A percentile compares a stretch with the other conserved stretches of the same genome.
phyloP scores from a whole-genome alignment of 1,140 invertebrate species.

The Lepidurus arcticus region DNA sequence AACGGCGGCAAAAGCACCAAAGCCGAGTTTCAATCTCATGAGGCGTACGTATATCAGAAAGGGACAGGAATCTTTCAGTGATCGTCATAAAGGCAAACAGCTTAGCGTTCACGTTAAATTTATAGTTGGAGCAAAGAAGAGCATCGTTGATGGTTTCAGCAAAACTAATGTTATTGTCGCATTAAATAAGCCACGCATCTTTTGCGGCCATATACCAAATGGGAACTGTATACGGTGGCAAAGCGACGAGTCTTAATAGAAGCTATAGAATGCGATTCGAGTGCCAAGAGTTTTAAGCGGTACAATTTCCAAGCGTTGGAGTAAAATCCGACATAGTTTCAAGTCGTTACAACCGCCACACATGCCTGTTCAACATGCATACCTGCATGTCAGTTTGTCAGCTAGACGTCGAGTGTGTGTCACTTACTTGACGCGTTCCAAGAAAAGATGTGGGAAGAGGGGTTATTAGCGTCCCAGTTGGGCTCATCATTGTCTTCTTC shows the following conservation, averaged over 20 bases:
- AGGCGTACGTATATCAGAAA: background rate
- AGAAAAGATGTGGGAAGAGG: background rate
- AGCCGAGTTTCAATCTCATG: background rate
- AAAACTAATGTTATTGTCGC: too few species aligned
- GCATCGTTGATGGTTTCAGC: too few species aligned
- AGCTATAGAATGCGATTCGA: background rate
- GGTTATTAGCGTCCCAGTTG: conserved; percentile 6
- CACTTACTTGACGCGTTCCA: conserved; percentile 18
- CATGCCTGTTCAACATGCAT: background rate
- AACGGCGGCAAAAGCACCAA: background rate
- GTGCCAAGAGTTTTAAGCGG: background rate
- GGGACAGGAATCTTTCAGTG: background rate
- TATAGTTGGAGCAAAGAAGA: too few species aligned
- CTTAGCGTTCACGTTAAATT: too few species aligned
- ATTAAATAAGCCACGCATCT: too few species aligned
- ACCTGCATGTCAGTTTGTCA: background rate
- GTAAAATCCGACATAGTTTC: background rate
- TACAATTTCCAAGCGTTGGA: background rate
- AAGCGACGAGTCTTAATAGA: background rate
- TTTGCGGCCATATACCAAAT: background rate
- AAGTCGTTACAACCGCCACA: background rate
- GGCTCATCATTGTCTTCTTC: conserved; percentile 1
- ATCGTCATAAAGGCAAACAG: too few species aligned
- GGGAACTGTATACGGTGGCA: background rate
- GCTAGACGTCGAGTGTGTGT: background rate